Percentiles rank a stretch among this genome's conserved stretches.
phyloP scores from a whole-genome alignment of 2,888 invertebrate species.

The Aporophyla lueneburgensis region DNA sequence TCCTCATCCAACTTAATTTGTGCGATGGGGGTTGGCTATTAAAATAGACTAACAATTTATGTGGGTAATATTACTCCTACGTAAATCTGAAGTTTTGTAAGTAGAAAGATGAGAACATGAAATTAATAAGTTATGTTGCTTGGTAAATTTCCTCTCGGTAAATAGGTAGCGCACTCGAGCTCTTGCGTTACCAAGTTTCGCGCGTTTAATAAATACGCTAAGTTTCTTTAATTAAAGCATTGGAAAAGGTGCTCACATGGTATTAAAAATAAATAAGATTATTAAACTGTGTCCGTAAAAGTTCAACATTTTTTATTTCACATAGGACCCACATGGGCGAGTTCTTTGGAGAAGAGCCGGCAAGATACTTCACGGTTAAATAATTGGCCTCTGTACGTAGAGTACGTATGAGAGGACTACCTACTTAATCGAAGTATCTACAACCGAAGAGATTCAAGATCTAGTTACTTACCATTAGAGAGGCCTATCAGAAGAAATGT shows the following conservation, averaged over 20 bases:
- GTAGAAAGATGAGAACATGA: neutral
- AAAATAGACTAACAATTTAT: neutral
- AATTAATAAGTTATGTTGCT: neutral
- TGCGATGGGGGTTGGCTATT: neutral
- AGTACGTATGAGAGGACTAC: neutral
- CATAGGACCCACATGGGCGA: neutral
- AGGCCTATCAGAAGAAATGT: neutral
- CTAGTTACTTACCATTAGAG: neutral
- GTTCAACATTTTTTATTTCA: neutral
- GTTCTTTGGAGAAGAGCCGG: too few relatives aligned
- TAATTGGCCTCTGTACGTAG: neutral
- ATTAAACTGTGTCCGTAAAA: neutral
- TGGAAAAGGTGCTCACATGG: too few relatives aligned
- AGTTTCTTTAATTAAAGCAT: neutral
- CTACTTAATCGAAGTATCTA: neutral
- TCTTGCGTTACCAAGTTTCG: neutral
- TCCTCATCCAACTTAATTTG: conserved; percentile 26
- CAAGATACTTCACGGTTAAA: too few relatives aligned
- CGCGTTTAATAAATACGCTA: neutral
- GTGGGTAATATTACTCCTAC: neutral
- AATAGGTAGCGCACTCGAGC: neutral
- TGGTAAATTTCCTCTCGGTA: neutral
- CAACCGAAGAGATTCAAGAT: neutral
- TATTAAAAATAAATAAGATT: neutral
- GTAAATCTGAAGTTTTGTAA: conserved; percentile 2